A percentile compares a stretch with the other conserved stretches of the same genome.
These are phyloP conservation scores for Piprites chloris DNA, from an alignment of 2,113 vertebrate genomes.

Conservation along the genomic window DNA sequence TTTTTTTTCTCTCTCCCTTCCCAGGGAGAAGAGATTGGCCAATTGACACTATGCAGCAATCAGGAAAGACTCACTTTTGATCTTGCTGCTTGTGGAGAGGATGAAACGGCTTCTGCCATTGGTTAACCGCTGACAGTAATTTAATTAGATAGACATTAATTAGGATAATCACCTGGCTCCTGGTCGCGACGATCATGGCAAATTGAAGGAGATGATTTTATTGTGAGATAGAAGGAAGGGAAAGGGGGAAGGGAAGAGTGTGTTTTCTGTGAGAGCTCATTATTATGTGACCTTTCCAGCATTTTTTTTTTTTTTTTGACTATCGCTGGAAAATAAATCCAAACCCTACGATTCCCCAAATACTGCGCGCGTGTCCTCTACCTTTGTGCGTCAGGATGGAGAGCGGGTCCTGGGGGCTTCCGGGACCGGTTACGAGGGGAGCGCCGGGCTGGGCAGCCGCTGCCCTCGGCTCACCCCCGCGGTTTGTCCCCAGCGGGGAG, in stretches of 20 bases:
- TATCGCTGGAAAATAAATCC: conserved; percentile 53
- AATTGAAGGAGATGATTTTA: conserved; percentile 81
- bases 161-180: conserved; percentile 94
- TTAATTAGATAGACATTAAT: conserved; percentile 99
- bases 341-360: conserved; percentile 56
- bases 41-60: conserved; percentile 97
- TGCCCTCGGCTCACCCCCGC: conserved; percentile 38
- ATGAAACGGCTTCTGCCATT: conserved; percentile 96
- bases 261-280: conserved; percentile 69
- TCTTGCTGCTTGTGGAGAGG: conserved; percentile 86
- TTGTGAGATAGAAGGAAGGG: conserved; percentile 68
- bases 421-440: conserved; percentile 43
- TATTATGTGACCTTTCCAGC: conserved; percentile 74
- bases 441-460: conserved; percentile 42
- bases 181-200: conserved; percentile 83
- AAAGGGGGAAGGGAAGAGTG: conserved; percentile 53
- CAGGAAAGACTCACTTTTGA: conserved; percentile 91
- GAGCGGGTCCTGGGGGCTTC: conserved; percentile 27
- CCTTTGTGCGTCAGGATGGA: conserved; percentile 34
- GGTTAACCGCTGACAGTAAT: conserved; percentile 95
- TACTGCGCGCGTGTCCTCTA: background rate
- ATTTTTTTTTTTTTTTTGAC: conserved; percentile 41
- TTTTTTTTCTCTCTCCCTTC: conserved; percentile 36
- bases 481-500: conserved; percentile 36
- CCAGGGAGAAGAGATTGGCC: conserved; percentile 93